Evolutionary conservation across 2,113 vertebrate genomes (phyloP).

Genomic region (Chiloscyllium plagiosum): DNA sequence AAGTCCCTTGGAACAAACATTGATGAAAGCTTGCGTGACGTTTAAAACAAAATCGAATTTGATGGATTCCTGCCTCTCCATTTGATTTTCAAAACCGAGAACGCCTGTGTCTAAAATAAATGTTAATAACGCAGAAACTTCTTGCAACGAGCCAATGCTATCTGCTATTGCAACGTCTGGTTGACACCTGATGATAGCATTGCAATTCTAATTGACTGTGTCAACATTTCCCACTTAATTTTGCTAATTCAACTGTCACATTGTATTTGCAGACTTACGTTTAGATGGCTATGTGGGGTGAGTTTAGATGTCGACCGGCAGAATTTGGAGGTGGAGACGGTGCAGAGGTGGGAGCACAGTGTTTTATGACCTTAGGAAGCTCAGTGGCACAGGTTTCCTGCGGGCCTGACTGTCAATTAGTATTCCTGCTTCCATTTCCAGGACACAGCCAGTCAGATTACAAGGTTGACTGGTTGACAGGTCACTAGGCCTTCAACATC

Average conservation of each 20-base stretch:
- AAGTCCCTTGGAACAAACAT: not conserved
- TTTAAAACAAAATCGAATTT: not conserved
- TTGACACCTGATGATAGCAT: not conserved
- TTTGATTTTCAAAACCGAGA: not conserved
- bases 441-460: no score
- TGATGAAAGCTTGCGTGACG: not conserved
- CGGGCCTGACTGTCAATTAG: no score
- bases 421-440: no score
- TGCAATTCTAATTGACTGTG: not conserved
- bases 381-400: no score
- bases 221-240: not conserved
- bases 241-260: not conserved
- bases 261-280: not conserved
- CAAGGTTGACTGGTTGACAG: no score
- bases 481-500: no score
- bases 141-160: no score
- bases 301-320: not conserved
- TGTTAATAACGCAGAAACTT: not conserved
- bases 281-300: not conserved
- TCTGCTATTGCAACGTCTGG: not conserved
- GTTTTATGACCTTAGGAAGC: no score
- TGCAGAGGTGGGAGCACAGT: no score
- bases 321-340: no score
- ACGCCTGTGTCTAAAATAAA: not conserved
- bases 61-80: not conserved